Evolutionary conservation across 2,113 vertebrate species (phyloP).

Genomic region (Psilopogon haemacephalus): DNA sequence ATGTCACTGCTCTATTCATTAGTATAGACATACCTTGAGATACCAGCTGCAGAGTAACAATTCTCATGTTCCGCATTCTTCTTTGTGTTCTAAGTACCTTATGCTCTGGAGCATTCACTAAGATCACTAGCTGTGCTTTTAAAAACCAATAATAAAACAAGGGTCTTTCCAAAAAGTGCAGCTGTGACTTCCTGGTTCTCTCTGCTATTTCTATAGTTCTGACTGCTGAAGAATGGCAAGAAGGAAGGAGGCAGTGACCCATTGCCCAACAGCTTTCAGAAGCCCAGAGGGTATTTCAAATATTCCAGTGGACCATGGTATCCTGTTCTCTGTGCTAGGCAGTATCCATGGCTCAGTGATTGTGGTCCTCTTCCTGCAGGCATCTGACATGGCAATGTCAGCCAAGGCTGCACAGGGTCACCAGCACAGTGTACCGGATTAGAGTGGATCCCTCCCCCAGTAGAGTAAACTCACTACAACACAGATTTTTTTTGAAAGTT

Average conservation of each 20-base stretch:
- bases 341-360: background rate
- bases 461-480: no score
- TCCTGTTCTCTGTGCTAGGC: background rate
- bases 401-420: background rate
- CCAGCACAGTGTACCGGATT: no score
- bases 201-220: background rate
- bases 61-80: background rate
- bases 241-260: background rate
- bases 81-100: background rate
- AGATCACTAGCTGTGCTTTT: background rate
- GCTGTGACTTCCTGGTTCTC: background rate
- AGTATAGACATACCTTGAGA: background rate
- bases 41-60: background rate
- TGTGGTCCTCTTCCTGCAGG: background rate
- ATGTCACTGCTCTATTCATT: background rate
- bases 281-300: background rate
- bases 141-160: background rate
- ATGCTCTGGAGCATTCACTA: background rate
- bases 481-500: no score
- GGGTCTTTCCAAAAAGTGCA: background rate
- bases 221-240: background rate
- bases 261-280: background rate
- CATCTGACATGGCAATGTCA: background rate
- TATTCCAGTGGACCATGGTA: background rate
- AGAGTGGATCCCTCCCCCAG: no score